Evolutionary conservation across 2,888 invertebrate genomes (phyloP), one percentile per base, ranked within the genome.

Genomic region (Ophonus ardosiacus): DNA sequence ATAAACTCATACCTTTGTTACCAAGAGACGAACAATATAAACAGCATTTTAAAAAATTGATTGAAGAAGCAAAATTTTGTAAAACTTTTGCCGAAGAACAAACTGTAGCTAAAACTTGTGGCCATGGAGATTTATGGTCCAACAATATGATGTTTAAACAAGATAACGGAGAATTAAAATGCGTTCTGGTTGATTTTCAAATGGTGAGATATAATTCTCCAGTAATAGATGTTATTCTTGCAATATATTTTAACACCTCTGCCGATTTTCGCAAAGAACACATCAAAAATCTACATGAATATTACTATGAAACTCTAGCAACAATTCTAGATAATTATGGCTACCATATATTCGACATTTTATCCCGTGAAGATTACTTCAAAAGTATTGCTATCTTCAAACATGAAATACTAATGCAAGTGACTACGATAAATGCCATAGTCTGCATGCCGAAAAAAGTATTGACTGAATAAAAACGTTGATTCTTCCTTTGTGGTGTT

Each of bases 71-170:
- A 18, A 79, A 86, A n/a, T 85, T 87, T 63, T 86, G 83, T 78
- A 86, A 76, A 10, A 88, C 88, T 2, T 43, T 90, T 5, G 68
- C 89, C 0, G 90, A 90, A 80, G 88, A 89, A 31, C 89, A 90
- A 81, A 83, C 43, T 89, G 89, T 61, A 40, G 87, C 51, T 74
- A 87, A 76, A 63, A 78, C 84, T 8, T 78, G 76, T 31, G 84
- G 76, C 7, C 84, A 84, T 51, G 84, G 84, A 8, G 84, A 84
- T 78, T 59, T 84, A 43, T 84, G 84, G 84, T 76, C 84, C 7
- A 84, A 84, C 57, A 84, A 84, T 21, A 84, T 84, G 63, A 63
- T 84, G 68, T 68, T 68, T 13, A 68, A 68, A 15, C 4, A 68
- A 38, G 15, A 68, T 17, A 76, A 43, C 7, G 74, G 43, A 1